A percentile compares a stretch with the other conserved stretches of the same genome.
Evolutionary conservation across 2,113 vertebrate species (phyloP).

Genomic region (Scomber colias): DNA sequence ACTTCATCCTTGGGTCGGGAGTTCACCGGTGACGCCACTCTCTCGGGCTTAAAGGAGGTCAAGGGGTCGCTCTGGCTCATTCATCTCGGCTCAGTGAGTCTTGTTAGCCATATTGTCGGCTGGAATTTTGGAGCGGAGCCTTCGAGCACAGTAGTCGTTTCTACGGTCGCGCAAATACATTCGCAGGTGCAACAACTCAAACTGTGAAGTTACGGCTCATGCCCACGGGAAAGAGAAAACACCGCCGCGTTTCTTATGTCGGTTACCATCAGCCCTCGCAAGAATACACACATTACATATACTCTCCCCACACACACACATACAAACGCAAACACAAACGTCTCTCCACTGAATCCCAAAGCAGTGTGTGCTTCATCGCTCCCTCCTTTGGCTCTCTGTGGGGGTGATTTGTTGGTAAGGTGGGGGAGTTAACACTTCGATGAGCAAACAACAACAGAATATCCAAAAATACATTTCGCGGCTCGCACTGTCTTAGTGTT

Average conservation of each 20-base stretch:
- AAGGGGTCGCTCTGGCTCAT: not conserved
- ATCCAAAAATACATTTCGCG: conserved; percentile 60
- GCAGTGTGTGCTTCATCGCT: conserved; percentile 34
- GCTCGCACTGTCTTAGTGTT: conserved; percentile 33
- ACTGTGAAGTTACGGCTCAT: conserved; percentile 41
- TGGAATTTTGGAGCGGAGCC: conserved; percentile 28
- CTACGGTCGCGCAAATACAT: conserved; percentile 4
- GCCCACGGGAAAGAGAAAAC: conserved; percentile 48
- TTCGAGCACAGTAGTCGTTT: conserved; percentile 8
- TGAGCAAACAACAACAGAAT: conserved; percentile 68
- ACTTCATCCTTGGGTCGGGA: conserved; percentile 16
- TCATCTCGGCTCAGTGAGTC: not conserved
- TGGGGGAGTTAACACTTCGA: conserved; percentile 67
- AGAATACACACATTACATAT: conserved; percentile 16
- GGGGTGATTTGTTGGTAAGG: conserved; percentile 62
- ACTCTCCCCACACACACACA: not conserved
- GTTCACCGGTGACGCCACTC: not conserved
- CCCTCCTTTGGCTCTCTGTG: conserved; percentile 47
- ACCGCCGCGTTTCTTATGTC: conserved; percentile 43
- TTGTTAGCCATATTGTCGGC: conserved; percentile 26
- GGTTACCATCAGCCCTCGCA: conserved; percentile 37
- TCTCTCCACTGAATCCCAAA: not conserved
- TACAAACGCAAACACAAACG: too few relatives aligned
- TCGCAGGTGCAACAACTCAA: conserved; percentile 57
- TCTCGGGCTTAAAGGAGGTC: not conserved